phyloP scores from a whole-genome alignment of 2,797 vertebrate genomes.

The Sardinella longiceps region DNA sequence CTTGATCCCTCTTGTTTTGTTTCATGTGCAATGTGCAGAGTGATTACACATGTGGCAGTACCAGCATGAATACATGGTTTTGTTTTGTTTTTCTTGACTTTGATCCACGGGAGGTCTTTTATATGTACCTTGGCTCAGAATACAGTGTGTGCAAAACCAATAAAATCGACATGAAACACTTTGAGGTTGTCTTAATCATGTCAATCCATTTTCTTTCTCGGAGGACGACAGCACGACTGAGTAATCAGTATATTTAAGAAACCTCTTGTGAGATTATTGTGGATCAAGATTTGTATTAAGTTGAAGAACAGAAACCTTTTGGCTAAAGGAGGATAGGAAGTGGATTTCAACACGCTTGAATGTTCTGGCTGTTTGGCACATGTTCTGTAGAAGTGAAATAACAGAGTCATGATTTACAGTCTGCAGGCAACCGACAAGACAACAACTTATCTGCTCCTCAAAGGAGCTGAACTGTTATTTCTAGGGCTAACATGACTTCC shows the following conservation, averaged over 20 bases:
- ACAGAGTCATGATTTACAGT: constrained; percentile 60
- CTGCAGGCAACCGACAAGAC: constrained; percentile 46
- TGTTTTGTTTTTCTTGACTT: neutral
- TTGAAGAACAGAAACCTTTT: constrained; percentile 51
- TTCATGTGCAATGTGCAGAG: constrained; percentile 41
- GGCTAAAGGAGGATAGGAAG: constrained; percentile 46
- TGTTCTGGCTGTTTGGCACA: constrained; percentile 43
- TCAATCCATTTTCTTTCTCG: constrained; percentile 1
- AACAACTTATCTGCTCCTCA: constrained; percentile 53
- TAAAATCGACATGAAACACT: neutral
- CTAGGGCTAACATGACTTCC: constrained; percentile 63
- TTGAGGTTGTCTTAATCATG: constrained; percentile 8
- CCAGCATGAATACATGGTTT: neutral
- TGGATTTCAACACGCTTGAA: constrained; percentile 45
- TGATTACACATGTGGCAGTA: constrained; percentile 18
- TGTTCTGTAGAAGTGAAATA: constrained; percentile 59
- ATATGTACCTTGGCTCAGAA: neutral
- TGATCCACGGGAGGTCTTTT: neutral
- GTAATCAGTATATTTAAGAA: constrained; percentile 37
- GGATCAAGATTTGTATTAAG: constrained; percentile 32
- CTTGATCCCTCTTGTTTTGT: constrained; percentile 59
- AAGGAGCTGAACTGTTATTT: constrained; percentile 54
- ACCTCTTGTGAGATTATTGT: constrained; percentile 32
- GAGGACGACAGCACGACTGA: neutral
- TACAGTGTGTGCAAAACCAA: constrained; percentile 43